phyloP scores from a whole-genome alignment of 2,113 vertebrate species.

The Gnathonemus longibarbis region DNA sequence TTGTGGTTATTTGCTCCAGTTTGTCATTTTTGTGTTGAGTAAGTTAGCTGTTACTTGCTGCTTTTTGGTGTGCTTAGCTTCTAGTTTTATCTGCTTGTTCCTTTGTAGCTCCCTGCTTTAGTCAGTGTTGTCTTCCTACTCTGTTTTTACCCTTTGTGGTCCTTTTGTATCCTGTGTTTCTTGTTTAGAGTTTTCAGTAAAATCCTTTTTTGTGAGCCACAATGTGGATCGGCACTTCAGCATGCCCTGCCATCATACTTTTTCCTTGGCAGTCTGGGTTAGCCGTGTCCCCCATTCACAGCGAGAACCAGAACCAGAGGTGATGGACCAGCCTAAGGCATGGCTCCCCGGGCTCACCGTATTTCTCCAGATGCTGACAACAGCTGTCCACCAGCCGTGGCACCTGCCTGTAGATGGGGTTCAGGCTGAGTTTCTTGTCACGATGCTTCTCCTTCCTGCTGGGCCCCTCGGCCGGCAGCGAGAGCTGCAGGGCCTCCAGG shows the following conservation, averaged over 20 bases:
- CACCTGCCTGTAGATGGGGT: constrained; percentile 94
- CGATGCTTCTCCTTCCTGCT: constrained; percentile 81
- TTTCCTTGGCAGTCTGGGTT: neutral
- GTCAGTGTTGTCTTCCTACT: neutral
- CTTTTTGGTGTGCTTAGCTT: neutral
- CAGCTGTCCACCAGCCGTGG: constrained; percentile 90
- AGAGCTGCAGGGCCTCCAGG: constrained; percentile 92
- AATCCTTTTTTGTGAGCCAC: neutral
- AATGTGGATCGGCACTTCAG: neutral
- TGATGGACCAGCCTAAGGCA: neutral
- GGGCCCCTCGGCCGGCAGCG: constrained; percentile 78
- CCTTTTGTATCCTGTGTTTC: neutral
- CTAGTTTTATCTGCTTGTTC: neutral
- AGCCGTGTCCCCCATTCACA: neutral
- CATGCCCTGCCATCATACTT: neutral
- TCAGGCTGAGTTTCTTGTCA: constrained; percentile 91
- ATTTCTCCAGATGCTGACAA: constrained; percentile 91
- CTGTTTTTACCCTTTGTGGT: neutral
- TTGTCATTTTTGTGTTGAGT: neutral
- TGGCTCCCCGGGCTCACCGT: constrained; percentile 63
- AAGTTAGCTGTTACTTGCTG: neutral
- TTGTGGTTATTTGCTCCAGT: neutral
- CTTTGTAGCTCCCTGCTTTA: neutral
- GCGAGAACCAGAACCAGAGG: neutral
- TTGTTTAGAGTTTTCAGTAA: neutral